Evolutionary conservation across 2,888 invertebrate genomes (phyloP), one percentile per base, ranked within the genome.

Genomic region (Eupelmus urozonus): DNA sequence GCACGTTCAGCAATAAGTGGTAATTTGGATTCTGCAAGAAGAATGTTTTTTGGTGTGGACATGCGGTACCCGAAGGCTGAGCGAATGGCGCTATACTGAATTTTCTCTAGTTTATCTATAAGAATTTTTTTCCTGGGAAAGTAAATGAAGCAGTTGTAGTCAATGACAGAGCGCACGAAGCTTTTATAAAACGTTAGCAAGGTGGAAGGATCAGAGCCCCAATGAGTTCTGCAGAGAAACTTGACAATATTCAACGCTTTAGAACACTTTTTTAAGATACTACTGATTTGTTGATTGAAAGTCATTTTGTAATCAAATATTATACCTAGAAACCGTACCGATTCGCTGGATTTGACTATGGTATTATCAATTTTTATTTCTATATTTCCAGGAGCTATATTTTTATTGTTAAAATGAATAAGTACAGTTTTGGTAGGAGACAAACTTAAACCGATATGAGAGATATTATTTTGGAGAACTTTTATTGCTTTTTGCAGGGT

Each of bases 141-240:
- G 18, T 73, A 73, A 13, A 73, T 13, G 27, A 65, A 73, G 9
- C 34, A 18, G 9, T 57, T 51, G 11, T 73, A 73, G 11, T 73
- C 65, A 1, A 55, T 40, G 16, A 73, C 65, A 1, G 63, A 63
- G 23, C 65, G 23, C 25, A 73, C 20, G n/a, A 34, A 73, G 45
- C 65, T 65, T 40, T 73, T 73, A n/a, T 73, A 73, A 0, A 73
- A 16, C 3, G 7, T 25, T 1, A 73, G 13, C 2, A 73, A 42
- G 1, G 73, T 73, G 1, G 2, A n/a, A 1, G 71, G 71, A 29
- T 62, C 51, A 9, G 60, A 16, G 3, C 71, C 62, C 62, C 62
- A 51, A 49, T 29, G 29, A 20, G 51, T 72, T 5, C 60, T 62
- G 0, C 60, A 25, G 1, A 72, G 27, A 29, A 27, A 62, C 49